A percentile compares a stretch with the other conserved stretches of the same genome.
Evolutionary conservation across 2,113 vertebrate genomes (phyloP).

Genomic region (Dunckerocampus dactyliophorus): DNA sequence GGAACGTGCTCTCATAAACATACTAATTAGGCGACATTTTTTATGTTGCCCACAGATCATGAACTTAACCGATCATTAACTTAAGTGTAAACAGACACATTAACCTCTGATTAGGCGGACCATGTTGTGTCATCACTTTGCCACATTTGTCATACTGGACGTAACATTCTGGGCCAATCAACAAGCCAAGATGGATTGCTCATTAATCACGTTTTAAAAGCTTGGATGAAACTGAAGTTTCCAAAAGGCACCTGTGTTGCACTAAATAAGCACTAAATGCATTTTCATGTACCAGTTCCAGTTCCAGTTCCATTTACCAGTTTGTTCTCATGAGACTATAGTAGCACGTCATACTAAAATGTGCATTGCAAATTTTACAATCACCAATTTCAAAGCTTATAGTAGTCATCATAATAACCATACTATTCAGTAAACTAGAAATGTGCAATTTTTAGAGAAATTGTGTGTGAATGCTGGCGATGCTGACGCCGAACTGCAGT

Average conservation of each 20-base stretch:
- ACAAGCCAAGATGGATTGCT: conserved; percentile 15
- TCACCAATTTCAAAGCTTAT: no score
- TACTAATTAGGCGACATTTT: conserved; percentile 61
- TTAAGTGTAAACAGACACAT: conserved; percentile 68
- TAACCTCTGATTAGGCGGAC: conserved; percentile 66
- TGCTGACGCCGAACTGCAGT: no score
- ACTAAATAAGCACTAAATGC: conserved; percentile 16
- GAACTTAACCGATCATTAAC: conserved; percentile 64
- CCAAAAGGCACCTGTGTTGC: background rate
- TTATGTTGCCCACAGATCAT: conserved; percentile 66
- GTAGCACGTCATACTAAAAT: no score
- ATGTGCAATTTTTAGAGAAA: no score
- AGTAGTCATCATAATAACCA: no score
- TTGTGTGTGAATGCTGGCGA: no score
- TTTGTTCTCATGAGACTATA: background rate
- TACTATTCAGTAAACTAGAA: no score
- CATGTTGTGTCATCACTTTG: conserved; percentile 36
- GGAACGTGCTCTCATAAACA: conserved; percentile 66
- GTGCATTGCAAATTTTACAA: no score
- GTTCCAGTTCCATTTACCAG: no score
- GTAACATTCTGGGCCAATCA: conserved; percentile 24
- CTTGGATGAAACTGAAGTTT: background rate
- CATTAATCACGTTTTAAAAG: conserved; percentile 35
- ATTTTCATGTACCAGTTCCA: conserved; percentile 17
- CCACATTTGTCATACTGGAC: conserved; percentile 46